Percentiles rank a stretch among this genome's conserved stretches.
phyloP scores from a whole-genome alignment of 2,888 invertebrate genomes.

The Thymelicus lineola region DNA sequence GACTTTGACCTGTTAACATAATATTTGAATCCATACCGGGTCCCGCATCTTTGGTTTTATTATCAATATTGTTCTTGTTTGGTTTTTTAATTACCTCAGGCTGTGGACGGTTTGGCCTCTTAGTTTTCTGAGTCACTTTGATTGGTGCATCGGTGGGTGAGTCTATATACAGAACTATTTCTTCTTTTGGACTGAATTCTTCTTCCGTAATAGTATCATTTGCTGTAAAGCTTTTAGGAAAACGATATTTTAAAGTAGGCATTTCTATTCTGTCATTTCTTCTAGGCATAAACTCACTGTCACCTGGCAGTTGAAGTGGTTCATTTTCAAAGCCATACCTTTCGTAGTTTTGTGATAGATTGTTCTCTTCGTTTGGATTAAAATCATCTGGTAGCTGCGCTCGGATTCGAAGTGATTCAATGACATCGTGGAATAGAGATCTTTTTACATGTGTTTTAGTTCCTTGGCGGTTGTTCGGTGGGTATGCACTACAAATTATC shows the following conservation, averaged over 20 bases:
- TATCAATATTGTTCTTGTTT: conserved; percentile 48
- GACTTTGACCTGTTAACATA: conserved; percentile 75
- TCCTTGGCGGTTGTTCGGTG: conserved; percentile 55
- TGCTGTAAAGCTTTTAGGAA: conserved; percentile 63
- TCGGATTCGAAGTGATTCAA: conserved; percentile 70
- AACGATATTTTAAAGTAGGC: conserved; percentile 71
- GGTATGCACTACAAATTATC: conserved; percentile 67
- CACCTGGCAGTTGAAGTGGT: conserved; percentile 61
- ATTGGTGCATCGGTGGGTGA: conserved; percentile 55
- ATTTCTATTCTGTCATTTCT: conserved; percentile 77
- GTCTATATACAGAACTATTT: conserved; percentile 66
- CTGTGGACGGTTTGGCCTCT: conserved; percentile 54
- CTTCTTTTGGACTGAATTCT: conserved; percentile 57
- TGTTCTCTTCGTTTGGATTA: conserved; percentile 68
- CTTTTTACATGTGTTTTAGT: conserved; percentile 59
- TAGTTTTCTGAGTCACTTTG: conserved; percentile 62
- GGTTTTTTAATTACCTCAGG: conserved; percentile 51
- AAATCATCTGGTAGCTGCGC: conserved; percentile 67
- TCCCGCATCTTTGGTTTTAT: conserved; percentile 47
- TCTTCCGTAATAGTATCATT: conserved; percentile 45
- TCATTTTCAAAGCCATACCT: conserved; percentile 65
- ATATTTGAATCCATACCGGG: conserved; percentile 54
- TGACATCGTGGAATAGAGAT: conserved; percentile 75
- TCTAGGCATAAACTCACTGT: conserved; percentile 68
- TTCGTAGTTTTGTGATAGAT: conserved; percentile 63